phyloP scores from a whole-genome alignment of 2,113 vertebrate species.

The Platysternon megacephalum region DNA sequence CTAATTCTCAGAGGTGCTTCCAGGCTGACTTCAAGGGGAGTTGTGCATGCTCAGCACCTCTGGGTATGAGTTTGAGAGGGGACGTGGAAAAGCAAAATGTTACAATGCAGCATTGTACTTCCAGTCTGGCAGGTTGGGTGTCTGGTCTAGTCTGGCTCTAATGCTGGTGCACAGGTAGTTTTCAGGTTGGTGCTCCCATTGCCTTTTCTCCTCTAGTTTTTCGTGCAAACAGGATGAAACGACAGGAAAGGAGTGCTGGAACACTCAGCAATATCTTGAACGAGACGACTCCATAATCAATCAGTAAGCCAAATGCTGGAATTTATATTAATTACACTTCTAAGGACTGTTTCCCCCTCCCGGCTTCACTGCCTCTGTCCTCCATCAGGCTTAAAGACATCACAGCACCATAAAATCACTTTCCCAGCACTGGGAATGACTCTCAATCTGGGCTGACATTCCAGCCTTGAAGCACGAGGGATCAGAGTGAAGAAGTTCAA shows the following conservation, averaged over 20 bases:
- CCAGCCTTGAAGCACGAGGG: neutral
- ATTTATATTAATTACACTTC: neutral
- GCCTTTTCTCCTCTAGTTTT: neutral
- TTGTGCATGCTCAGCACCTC: neutral
- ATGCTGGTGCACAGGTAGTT: neutral
- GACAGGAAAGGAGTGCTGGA: fast-evolving
- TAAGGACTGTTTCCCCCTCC: neutral
- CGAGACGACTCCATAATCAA: fast-evolving
- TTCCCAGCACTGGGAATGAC: neutral
- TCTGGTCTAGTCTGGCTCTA: neutral
- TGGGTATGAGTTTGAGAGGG: neutral
- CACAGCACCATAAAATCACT: neutral
- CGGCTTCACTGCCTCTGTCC: neutral
- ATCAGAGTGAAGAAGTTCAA: neutral
- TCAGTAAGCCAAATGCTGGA: neutral
- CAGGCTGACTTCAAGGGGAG: no score
- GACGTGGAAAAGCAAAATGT: neutral
- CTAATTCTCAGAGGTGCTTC: neutral
- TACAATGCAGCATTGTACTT: no score
- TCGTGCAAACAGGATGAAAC: fast-evolving
- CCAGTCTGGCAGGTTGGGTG: no score
- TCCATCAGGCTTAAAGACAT: neutral
- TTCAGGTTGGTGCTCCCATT: neutral
- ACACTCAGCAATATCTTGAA: neutral
- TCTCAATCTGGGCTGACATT: neutral